These are phyloP conservation scores for Cetonia aurata DNA, from an alignment of 2,888 invertebrate species.

Conservation along the genomic window DNA sequence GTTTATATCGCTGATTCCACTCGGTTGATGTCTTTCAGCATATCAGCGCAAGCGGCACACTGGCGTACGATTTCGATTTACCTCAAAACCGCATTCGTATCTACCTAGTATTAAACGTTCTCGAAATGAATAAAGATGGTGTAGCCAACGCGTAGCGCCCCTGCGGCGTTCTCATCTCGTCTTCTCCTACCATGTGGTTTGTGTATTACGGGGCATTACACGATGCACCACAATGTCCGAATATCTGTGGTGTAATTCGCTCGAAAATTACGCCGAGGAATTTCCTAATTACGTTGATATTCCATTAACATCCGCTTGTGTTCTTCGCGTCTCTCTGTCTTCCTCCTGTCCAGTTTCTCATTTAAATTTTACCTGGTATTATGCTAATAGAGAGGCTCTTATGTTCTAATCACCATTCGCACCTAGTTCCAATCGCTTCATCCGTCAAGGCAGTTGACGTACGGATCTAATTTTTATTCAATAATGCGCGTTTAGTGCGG, in stretches of 20 bases:
- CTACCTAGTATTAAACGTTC: constrained; percentile 19
- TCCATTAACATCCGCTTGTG: constrained; percentile 20
- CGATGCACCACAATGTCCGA: constrained; percentile 18
- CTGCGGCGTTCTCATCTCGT: constrained; percentile 22
- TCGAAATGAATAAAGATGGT: constrained; percentile 13
- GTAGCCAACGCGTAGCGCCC: neutral
- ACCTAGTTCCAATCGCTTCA: constrained; percentile 17
- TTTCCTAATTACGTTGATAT: constrained; percentile 24
- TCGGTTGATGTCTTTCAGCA: constrained; percentile 9
- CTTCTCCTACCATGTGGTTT: constrained; percentile 2
- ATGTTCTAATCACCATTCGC: constrained; percentile 33
- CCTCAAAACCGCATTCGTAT: neutral
- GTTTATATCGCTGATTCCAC: constrained; percentile 5
- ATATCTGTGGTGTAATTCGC: constrained; percentile 28
- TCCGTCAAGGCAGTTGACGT: constrained; percentile 32
- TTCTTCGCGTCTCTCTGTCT: neutral
- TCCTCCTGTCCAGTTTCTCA: neutral
- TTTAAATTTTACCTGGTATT: constrained; percentile 32
- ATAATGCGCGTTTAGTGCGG: constrained; percentile 27
- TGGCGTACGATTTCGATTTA: constrained; percentile 14
- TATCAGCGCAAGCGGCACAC: neutral
- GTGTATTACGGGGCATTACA: constrained; percentile 11
- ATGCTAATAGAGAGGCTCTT: constrained; percentile 35
- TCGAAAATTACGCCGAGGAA: constrained; percentile 25
- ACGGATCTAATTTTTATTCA: constrained; percentile 39